Conservation (phyloP, 2,113 vertebrate species). For the human region GRCh38 chr14:99011001-99011500, state of each 20-base stretch:
- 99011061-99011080: neutral
- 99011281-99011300: neutral
- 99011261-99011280: neutral
- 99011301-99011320: neutral
- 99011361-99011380: neutral
- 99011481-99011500: neutral
- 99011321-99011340: neutral
- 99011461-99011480: neutral
- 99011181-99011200: neutral
- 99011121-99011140: neutral
- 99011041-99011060: neutral
- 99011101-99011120: neutral
- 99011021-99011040: neutral
- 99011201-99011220: rapidly evolving
- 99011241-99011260: neutral
- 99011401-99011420: neutral
- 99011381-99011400: neutral
- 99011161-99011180: too few species aligned
- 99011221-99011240: neutral
- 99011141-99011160: rapidly evolving
- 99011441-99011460: neutral
- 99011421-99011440: rapidly evolving
- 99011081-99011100: neutral
- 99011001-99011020: neutral
- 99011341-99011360: neutral